Evolutionary conservation across 2,888 invertebrate species (phyloP).

Genomic region (Pristionchus mayeri): DNA sequence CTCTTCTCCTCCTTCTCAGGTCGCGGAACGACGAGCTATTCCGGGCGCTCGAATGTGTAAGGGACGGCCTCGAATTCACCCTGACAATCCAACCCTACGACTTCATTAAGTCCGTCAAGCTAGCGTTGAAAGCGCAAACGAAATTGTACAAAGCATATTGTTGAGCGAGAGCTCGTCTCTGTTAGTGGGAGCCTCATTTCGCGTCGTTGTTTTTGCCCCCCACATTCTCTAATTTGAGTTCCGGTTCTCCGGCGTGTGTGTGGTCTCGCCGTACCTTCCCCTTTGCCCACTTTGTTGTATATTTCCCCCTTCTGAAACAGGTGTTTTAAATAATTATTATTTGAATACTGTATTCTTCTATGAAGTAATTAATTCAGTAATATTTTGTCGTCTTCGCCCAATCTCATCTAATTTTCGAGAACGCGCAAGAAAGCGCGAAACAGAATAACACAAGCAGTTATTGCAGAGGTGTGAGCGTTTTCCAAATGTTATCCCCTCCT

Average conservation of each 20-base stretch:
- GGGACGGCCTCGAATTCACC: conserved; percentile 44
- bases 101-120: conserved; percentile 45
- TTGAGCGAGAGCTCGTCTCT: conserved; percentile 23
- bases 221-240: no score
- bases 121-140: conserved; percentile 36
- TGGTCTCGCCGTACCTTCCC: background rate
- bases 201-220: no score
- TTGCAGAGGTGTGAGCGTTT: background rate
- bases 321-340: conserved; percentile 23
- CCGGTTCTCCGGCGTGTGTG: no score
- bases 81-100: conserved; percentile 42
- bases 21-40: conserved; percentile 22
- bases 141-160: conserved; percentile 48
- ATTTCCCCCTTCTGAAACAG: conserved; percentile 10
- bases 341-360: background rate
- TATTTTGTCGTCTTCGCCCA: background rate
- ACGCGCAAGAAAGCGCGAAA: conserved; percentile 13
- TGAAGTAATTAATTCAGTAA: conserved; percentile 10
- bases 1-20: background rate
- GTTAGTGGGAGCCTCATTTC: no score
- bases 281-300: background rate
- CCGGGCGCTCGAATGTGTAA: conserved; percentile 12
- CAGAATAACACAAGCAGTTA: conserved; percentile 27
- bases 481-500: no score
- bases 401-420: conserved; percentile 12